A percentile compares a stretch with the other conserved stretches of the same genome.
phyloP scores from a whole-genome alignment of 1,140 invertebrate species.

The Plutomurus gul region DNA sequence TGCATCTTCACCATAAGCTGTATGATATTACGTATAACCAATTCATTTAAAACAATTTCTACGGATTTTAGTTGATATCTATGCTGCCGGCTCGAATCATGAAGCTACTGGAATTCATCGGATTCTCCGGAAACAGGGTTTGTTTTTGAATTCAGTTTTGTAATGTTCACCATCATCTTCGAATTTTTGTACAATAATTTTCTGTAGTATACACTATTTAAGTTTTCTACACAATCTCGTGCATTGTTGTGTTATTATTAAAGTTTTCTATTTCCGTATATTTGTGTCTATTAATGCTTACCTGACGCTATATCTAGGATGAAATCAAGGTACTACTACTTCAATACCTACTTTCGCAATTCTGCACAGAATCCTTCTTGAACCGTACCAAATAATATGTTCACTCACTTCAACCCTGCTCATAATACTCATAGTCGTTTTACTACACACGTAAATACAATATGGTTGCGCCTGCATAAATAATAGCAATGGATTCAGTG shows the following conservation, averaged over 20 bases:
- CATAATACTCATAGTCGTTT: too few relatives aligned
- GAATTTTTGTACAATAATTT: too few relatives aligned
- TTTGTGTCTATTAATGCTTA: constrained; percentile 34
- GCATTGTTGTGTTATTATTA: constrained; percentile 9
- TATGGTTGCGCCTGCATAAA: too few relatives aligned
- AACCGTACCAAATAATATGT: too few relatives aligned
- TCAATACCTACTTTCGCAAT: too few relatives aligned
- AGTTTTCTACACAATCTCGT: too few relatives aligned
- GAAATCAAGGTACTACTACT: constrained; percentile 9
- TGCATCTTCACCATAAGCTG: neutral
- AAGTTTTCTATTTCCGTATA: constrained; percentile 22
- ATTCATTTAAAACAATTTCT: constrained; percentile 5
- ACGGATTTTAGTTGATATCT: constrained; percentile 77
- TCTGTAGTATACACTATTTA: too few relatives aligned
- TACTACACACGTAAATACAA: too few relatives aligned
- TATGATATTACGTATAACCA: neutral
- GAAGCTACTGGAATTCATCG: constrained; percentile 90
- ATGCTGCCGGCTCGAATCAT: constrained; percentile 82
- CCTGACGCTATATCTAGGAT: constrained; percentile 1
- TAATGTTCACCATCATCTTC: too few relatives aligned
- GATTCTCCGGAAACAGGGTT: constrained; percentile 91
- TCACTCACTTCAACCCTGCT: too few relatives aligned
- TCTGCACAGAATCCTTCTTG: too few relatives aligned
- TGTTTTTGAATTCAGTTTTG: constrained; percentile 48
- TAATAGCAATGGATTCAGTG: too few relatives aligned